These are phyloP conservation scores for Patiria pectinifera DNA, from an alignment of 53 echinoderm and acorn worm species.

Conservation along the genomic window DNA sequence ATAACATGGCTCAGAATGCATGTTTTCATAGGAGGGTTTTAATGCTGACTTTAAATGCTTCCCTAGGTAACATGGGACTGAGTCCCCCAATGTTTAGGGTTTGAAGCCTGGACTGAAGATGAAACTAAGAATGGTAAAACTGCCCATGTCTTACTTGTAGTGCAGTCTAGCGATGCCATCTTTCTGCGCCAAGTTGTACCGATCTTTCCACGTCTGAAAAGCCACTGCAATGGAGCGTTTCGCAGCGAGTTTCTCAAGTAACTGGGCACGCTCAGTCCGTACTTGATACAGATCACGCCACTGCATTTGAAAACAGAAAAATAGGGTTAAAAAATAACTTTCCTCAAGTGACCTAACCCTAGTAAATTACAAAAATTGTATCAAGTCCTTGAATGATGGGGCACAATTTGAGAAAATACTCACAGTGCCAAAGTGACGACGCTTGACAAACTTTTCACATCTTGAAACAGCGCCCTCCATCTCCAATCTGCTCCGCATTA, in stretches of 20 bases:
- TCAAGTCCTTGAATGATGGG: too few species aligned
- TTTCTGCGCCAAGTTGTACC: constrained; percentile 52
- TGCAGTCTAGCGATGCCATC: constrained; percentile 67
- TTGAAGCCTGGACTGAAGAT: too few species aligned
- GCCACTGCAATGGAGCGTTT: constrained; percentile 14
- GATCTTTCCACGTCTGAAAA: constrained; percentile 70
- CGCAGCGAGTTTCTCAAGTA: constrained; percentile 28
- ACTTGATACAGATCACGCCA: constrained; percentile 31
- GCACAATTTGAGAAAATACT: constrained; percentile 1
- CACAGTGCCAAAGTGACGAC: constrained; percentile 48
- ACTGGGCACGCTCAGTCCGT: constrained; percentile 35
- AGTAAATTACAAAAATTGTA: too few species aligned
- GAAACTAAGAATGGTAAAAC: background rate
- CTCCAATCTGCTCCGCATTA: constrained; percentile 56
- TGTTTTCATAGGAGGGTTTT: too few species aligned
- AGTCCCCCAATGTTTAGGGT: too few species aligned
- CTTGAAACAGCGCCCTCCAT: background rate
- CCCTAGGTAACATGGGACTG: too few species aligned
- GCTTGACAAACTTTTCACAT: background rate
- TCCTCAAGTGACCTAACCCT: too few species aligned
- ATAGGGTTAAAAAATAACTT: background rate
- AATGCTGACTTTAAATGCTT: background rate
- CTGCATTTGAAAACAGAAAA: constrained; percentile 16
- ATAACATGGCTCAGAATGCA: too few species aligned
- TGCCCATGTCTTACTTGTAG: constrained; percentile 65